A percentile compares a stretch with the other conserved stretches of the same genome.
These are phyloP conservation scores for Minunthozetes semirufus DNA, from an alignment of 2,888 invertebrate genomes.

Conservation along the genomic window DNA sequence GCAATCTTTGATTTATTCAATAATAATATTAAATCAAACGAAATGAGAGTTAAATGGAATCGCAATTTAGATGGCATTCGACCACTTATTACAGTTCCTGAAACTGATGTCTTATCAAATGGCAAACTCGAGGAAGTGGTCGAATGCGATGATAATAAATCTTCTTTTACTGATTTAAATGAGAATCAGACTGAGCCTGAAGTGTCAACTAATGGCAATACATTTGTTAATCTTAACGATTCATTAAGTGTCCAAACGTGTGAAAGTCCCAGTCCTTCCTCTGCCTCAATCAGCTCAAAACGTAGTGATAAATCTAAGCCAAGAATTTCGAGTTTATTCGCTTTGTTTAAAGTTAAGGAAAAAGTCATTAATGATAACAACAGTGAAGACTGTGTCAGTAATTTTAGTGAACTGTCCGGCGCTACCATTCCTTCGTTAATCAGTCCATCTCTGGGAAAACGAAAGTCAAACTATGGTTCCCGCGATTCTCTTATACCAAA, in stretches of 20 bases:
- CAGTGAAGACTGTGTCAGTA: slow-evolving; percentile 21
- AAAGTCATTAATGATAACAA: not conserved
- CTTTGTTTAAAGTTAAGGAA: slow-evolving; percentile 4
- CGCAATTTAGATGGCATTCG: slow-evolving; percentile 31
- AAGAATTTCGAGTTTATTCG: slow-evolving; percentile 10
- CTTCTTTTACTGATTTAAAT: not conserved
- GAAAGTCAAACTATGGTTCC: slow-evolving; percentile 14
- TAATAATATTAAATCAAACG: not conserved
- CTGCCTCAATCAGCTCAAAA: slow-evolving; percentile 15
- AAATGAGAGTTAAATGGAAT: slow-evolving; percentile 30
- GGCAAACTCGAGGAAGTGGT: not conserved
- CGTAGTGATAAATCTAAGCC: not conserved
- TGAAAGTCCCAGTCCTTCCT: slow-evolving; percentile 21
- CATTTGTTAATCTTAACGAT: not conserved
- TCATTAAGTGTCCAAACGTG: not conserved
- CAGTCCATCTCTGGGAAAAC: not conserved
- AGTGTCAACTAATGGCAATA: not conserved
- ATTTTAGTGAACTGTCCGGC: slow-evolving; percentile 4
- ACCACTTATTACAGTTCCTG: slow-evolving; percentile 19
- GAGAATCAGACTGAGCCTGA: not conserved
- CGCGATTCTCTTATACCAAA: not conserved
- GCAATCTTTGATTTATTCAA: not conserved
- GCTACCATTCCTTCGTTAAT: slow-evolving; percentile 8
- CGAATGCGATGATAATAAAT: not conserved
- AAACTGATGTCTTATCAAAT: slow-evolving; percentile 3